phyloP scores from a whole-genome alignment of 2,888 invertebrate genomes.

The Sphinx pinastri region DNA sequence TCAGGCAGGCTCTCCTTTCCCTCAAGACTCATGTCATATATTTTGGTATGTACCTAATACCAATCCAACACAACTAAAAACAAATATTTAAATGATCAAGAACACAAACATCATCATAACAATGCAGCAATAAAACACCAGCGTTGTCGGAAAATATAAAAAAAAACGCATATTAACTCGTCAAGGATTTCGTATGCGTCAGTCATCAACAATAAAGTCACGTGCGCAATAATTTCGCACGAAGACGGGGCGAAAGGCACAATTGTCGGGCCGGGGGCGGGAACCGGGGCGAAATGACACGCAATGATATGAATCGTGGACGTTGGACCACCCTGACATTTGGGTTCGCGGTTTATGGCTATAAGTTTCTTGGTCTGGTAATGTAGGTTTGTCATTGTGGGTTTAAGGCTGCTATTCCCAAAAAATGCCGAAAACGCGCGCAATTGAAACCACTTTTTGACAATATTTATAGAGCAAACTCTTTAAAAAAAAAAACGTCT shows the following conservation, averaged over 20 bases:
- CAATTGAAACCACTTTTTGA: too few relatives aligned
- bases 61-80: too few relatives aligned
- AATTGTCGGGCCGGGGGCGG: constrained; percentile 42
- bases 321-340: constrained; percentile 40
- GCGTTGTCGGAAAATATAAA: not conserved
- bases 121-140: not conserved
- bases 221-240: constrained; percentile 48
- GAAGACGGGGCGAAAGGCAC: constrained; percentile 43
- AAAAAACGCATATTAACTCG: constrained; percentile 9
- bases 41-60: too few relatives aligned
- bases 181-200: constrained; percentile 6
- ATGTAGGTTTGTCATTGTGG: not conserved
- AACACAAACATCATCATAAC: too few relatives aligned
- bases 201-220: constrained; percentile 39
- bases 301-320: constrained; percentile 46
- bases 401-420: too few relatives aligned
- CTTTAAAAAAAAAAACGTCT: too few relatives aligned
- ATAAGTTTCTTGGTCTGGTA: not conserved
- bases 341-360: not conserved
- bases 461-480: too few relatives aligned
- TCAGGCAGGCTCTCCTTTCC: too few relatives aligned
- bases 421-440: too few relatives aligned
- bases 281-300: constrained; percentile 38
- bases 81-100: too few relatives aligned
- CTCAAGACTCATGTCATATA: too few relatives aligned